A percentile compares a stretch with the other conserved stretches of the same genome.
Conservation (phyloP, 2,797 vertebrate species). For the Thalassophryne amazonica region DNA sequence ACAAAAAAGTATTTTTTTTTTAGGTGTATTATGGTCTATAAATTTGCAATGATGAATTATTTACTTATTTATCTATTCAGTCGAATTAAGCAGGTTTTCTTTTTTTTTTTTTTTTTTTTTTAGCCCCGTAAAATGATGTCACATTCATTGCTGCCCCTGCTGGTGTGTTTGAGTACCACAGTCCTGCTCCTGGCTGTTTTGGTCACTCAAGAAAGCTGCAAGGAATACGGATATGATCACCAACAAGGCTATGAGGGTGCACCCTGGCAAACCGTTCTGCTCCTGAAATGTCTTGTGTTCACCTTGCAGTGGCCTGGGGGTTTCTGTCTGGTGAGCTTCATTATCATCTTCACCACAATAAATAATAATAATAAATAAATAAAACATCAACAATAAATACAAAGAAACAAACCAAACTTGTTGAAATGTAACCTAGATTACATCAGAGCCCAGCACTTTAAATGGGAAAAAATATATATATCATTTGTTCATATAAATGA, state of each 20-base stretch:
- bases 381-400: no score
- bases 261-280: conserved; percentile 28
- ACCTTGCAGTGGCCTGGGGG: conserved; percentile 77
- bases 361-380: not conserved
- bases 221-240: conserved; percentile 43
- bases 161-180: conserved; percentile 25
- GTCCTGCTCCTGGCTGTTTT: conserved; percentile 9
- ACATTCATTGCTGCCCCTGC: conserved; percentile 20
- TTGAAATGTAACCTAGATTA: no score
- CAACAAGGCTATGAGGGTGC: not conserved
- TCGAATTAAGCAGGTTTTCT: no score
- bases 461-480: no score
- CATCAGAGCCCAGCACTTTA: no score
- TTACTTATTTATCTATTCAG: no score
- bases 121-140: conserved; percentile 5
- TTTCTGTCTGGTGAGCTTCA: conserved; percentile 74
- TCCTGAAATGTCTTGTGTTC: conserved; percentile 69
- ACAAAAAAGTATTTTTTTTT: no score
- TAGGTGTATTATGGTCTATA: no score
- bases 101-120: no score
- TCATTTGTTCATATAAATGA: no score
- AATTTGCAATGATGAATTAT: no score
- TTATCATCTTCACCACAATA: not conserved
- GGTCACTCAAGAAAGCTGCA: not conserved
- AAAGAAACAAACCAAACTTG: no score